Base-by-base conservation (phyloP, 2,113 vertebrate species). In the Cacatua alba region DNA sequence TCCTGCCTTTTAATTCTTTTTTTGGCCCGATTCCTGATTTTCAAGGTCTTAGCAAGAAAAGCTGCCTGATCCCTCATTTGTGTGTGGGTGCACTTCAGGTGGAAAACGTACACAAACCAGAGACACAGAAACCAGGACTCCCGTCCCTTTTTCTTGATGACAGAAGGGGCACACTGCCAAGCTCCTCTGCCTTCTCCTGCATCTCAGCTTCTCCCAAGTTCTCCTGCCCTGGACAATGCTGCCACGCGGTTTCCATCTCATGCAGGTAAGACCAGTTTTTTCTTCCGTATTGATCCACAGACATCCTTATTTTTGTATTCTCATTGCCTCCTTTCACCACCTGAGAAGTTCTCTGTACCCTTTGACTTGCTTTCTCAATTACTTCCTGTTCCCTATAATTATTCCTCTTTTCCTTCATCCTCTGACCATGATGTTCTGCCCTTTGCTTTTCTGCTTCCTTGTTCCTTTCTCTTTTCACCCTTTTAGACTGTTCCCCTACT, bases 51-150 rank as follows among this genome's bases (percentile, higher is more conserved):
- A 92, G 64, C 31, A 88, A 64, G 82, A 86, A 92, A 93, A 93
- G 68, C 71, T 90, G 49, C 63, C 63, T 77, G 68, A 74, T 90
- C 53, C 63, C 86, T 92, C 85, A 74, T 70, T 93, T 83, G 62
- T 0, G 0, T 64, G 55, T 55, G 69, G 21, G 41, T 82, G 57
- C 35, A 15, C 69, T 83, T 95, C 43, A 70, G 76, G 43, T 62
- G 37, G 90, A 94, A 95, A 95, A 96, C 94, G 62, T 88, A 93
- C 81, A 84, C 80, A 57, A 96, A 95, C 39, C 86, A 80, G 33
- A 88, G 80, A 52, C 86, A 86, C 29, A 78, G 64, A 86, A 80
- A 26, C 35, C 7, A 0, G 44, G 57, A 23, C 24, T 83, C 76
- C 72, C 0, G 0, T 71, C 39, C 62, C 7, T n/a, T 92, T 55